Percentiles rank a stretch among this genome's conserved stretches.
These are phyloP conservation scores for Diprion similis DNA, from an alignment of 1,140 invertebrate species.

Conservation along the genomic window DNA sequence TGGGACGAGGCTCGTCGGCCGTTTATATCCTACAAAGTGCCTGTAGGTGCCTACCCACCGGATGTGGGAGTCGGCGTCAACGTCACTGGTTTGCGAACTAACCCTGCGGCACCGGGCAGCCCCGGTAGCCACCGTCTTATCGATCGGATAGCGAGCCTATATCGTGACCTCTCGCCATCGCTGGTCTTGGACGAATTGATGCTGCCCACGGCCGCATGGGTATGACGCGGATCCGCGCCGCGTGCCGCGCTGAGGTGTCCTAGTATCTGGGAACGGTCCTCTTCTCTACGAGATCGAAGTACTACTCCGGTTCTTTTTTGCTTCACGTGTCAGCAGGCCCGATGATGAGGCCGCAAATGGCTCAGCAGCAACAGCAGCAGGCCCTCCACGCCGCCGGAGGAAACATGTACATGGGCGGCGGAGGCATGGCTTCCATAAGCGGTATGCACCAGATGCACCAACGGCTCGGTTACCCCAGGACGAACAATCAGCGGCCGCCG, in stretches of 20 bases:
- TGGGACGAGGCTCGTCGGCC: too few relatives aligned
- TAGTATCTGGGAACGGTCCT: too few relatives aligned
- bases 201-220: background rate
- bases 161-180: constrained; percentile 1
- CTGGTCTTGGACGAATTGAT: background rate
- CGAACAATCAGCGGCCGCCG: constrained; percentile 63
- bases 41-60: background rate
- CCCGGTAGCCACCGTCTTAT: constrained; percentile 1
- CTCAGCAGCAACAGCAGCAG: constrained; percentile 61
- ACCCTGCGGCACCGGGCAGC: background rate
- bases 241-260: too few relatives aligned
- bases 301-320: constrained; percentile 10
- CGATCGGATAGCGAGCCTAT: background rate
- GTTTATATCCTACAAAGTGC: too few relatives aligned
- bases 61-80: constrained; percentile 1
- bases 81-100: background rate
- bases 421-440: constrained; percentile 55
- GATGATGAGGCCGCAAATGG: constrained; percentile 72
- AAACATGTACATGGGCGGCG: constrained; percentile 56
- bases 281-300: background rate
- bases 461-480: constrained; percentile 60
- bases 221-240: too few relatives aligned
- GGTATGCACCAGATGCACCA: constrained; percentile 64
- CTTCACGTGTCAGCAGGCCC: constrained; percentile 58
- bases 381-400: constrained; percentile 56